phyloP scores from a whole-genome alignment of 2,797 vertebrate genomes.

The Sparus aurata region DNA sequence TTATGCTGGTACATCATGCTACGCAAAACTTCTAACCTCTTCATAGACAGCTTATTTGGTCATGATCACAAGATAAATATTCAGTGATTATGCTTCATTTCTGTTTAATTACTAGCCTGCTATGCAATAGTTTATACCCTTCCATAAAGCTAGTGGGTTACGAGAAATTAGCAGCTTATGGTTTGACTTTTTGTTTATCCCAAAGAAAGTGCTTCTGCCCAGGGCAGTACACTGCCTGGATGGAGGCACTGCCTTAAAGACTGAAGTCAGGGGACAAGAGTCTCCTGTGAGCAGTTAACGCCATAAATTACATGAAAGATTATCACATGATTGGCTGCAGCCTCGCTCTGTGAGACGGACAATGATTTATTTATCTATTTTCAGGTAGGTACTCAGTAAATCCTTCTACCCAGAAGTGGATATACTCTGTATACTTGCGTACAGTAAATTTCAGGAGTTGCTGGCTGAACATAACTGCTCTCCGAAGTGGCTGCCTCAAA shows the following conservation, averaged over 20 bases:
- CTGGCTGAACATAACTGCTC: slow-evolving; percentile 22
- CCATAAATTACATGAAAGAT: slow-evolving; percentile 1
- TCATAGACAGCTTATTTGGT: neutral
- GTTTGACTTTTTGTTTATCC: slow-evolving; percentile 3
- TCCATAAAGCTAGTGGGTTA: neutral
- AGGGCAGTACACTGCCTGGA: neutral
- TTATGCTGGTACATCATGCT: neutral
- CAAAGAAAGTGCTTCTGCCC: neutral
- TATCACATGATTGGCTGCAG: slow-evolving; percentile 4
- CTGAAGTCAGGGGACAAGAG: slow-evolving; percentile 26
- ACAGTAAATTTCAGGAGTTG: slow-evolving; percentile 12
- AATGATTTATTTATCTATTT: slow-evolving; percentile 23
- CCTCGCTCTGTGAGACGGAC: neutral
- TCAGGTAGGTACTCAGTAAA: slow-evolving; percentile 14
- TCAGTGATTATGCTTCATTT: slow-evolving; percentile 2
- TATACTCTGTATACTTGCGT: slow-evolving; percentile 4
- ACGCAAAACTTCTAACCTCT: neutral
- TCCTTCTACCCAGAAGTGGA: slow-evolving; percentile 4
- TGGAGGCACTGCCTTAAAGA: slow-evolving; percentile 19
- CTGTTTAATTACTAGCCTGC: neutral
- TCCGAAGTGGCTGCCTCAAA: slow-evolving; percentile 20
- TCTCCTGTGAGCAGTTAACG: slow-evolving; percentile 23
- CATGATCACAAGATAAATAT: slow-evolving; percentile 3
- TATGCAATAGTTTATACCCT: neutral
- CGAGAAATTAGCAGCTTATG: neutral